These are phyloP conservation scores for Empidonax alnorum DNA, from an alignment of 2,113 vertebrate species.

Conservation along the genomic window DNA sequence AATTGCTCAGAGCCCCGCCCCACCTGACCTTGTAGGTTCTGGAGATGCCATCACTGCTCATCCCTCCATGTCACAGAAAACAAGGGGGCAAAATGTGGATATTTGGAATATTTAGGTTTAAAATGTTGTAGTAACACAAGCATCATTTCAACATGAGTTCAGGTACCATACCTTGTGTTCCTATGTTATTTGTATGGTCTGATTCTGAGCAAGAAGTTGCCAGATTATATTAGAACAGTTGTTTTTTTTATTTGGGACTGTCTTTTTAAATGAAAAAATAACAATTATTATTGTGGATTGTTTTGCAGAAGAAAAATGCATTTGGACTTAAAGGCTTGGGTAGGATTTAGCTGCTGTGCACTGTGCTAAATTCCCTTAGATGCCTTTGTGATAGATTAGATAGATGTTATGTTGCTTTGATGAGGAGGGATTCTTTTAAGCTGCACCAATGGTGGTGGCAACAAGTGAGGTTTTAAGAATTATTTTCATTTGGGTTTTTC, in stretches of 20 bases:
- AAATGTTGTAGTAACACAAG: not conserved
- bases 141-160: not conserved
- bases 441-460: not conserved
- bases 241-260: not conserved
- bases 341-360: slow-evolving; percentile 29
- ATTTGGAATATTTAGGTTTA: not conserved
- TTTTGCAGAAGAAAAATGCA: slow-evolving; percentile 29
- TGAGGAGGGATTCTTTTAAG: not conserved
- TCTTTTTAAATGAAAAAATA: slow-evolving; percentile 24
- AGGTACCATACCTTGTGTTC: not conserved
- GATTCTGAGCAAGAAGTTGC: not conserved
- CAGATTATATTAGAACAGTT: not conserved
- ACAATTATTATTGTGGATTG: not conserved
- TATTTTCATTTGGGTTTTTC: not conserved
- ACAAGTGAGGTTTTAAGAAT: not conserved
- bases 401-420: not conserved
- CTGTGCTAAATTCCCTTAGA: not conserved
- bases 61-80: not conserved
- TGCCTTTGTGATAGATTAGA: slow-evolving; percentile 14
- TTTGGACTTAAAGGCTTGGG: slow-evolving; percentile 50
- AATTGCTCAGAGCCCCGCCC: not conserved
- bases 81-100: not conserved
- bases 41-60: not conserved
- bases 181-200: not conserved
- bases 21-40: too few species aligned